Conservation (phyloP, 2,797 vertebrate species). For the Clarias platycephalus region DNA sequence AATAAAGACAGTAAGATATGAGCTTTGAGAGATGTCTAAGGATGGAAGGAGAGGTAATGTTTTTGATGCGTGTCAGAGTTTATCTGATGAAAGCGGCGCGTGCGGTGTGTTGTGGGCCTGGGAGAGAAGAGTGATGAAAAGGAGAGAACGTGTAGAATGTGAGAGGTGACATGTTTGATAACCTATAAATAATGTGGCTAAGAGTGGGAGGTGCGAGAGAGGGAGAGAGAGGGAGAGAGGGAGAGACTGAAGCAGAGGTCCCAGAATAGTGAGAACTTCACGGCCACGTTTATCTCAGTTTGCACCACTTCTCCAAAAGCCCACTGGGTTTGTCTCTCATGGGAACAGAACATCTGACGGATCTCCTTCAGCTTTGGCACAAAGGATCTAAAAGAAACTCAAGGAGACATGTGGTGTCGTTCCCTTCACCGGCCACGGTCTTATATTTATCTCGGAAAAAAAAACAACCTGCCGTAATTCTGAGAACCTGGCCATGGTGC, state of each 20-base stretch:
- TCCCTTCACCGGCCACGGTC: conserved; percentile 21
- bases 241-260: conserved; percentile 9
- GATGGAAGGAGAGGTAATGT: background rate
- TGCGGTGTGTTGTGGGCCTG: conserved; percentile 24
- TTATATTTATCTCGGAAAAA: conserved; percentile 39
- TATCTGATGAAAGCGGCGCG: conserved; percentile 21
- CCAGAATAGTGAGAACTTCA: conserved; percentile 39
- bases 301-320: conserved; percentile 35
- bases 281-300: conserved; percentile 55
- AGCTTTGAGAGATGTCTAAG: conserved; percentile 1
- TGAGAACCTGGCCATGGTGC: conserved; percentile 14
- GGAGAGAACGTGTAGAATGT: conserved; percentile 50
- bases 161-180: conserved; percentile 51
- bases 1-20: conserved; percentile 1
- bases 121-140: conserved; percentile 54
- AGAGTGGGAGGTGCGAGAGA: conserved; percentile 38
- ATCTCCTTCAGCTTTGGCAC: conserved; percentile 25
- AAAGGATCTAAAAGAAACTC: conserved; percentile 22
- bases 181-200: conserved; percentile 54
- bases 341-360: conserved; percentile 28
- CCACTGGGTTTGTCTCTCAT: conserved; percentile 23
- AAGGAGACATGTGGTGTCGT: conserved; percentile 34
- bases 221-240: background rate
- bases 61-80: conserved; percentile 2
- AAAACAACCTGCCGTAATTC: conserved; percentile 12